Evolutionary conservation across 2,888 invertebrate species (phyloP), one percentile per base, ranked within the genome.

Genomic region (Rhodophaea formosa): DNA sequence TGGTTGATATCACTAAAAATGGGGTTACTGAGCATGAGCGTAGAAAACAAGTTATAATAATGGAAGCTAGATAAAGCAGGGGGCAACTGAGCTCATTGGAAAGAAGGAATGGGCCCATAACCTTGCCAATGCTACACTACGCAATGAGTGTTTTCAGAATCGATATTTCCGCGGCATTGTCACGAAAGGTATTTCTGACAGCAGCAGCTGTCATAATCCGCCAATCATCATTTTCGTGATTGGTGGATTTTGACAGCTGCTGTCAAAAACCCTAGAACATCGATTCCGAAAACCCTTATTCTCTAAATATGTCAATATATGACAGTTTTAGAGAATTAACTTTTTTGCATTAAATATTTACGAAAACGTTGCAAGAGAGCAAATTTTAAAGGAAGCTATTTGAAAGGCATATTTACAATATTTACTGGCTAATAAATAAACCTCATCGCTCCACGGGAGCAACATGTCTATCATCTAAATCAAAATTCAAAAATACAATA

Each of bases 391-490:
- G 49, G 32, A 49, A 49, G 49, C 49, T 15, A 10, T 10, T 49
- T 30, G 10, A n/a, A 30, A 49, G 32, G 49, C 32, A 32, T 49
- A 49, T 49, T 49, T 49, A 49, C 49, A 49, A 15, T 14, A 14
- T 49, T 8, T 32, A 12, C 12, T 39, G n/a, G n/a, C 23, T 23
- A 23, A 2, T 23, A 3, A 2, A 23, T 23, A 5, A 23, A 5
- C 23, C 23, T 23, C 23, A 23, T 23, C 3, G 5, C 23, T 23
- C 23, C 23, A n/a, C n/a, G 2, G 23, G 5, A 23, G 23, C 23
- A 23, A n/a, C n/a, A n/a, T n/a, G n/a, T n/a, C n/a, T n/a, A n/a
- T n/a, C n/a, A n/a, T n/a, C n/a, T n/a, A n/a, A n/a, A n/a, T n/a
- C 5, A 23, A 5, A 23, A 23, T 23, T 23, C 2, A 23, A 23